Evolutionary conservation across 2,797 vertebrate genomes (phyloP).

Genomic region (Coregonus sp.): DNA sequence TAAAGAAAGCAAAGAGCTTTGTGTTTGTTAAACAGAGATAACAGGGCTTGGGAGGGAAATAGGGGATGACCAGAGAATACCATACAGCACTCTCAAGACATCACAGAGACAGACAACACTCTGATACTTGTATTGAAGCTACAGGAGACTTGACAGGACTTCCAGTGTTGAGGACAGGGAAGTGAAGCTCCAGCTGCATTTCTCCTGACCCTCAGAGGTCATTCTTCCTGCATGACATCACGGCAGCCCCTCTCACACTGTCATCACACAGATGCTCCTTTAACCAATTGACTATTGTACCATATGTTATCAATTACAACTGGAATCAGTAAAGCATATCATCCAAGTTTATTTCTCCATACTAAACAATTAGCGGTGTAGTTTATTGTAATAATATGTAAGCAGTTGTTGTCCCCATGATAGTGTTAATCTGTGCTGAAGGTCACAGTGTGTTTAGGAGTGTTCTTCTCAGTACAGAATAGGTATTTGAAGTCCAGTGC

Average conservation of each 20-base stretch:
- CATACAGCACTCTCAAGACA: too few species aligned
- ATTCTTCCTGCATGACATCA: conserved; percentile 54
- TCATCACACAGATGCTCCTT: conserved; percentile 39
- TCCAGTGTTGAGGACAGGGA: conserved; percentile 40
- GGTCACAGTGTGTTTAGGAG: conserved; percentile 24
- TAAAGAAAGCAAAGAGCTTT: conserved; percentile 43
- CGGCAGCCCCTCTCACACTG: background rate
- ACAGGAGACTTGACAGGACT: background rate
- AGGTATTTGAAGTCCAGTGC: background rate
- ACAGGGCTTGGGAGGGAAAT: conserved; percentile 25
- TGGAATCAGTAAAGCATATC: background rate
- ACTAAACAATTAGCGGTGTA: background rate
- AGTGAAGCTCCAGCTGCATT: conserved; percentile 21
- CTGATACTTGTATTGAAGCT: too few species aligned
- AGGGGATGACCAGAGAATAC: conserved; percentile 48
- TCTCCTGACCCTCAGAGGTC: conserved; percentile 50
- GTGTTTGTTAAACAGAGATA: conserved; percentile 39
- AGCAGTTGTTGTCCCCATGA: conserved; percentile 37
- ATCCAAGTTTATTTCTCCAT: background rate
- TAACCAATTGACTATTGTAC: too few species aligned
- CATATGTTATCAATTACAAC: background rate
- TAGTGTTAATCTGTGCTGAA: conserved; percentile 51
- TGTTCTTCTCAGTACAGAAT: background rate
- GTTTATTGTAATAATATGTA: background rate
- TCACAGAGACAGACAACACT: too few species aligned